Evolutionary conservation across 2,888 invertebrate species (phyloP).

Genomic region (Orthosia incerta): DNA sequence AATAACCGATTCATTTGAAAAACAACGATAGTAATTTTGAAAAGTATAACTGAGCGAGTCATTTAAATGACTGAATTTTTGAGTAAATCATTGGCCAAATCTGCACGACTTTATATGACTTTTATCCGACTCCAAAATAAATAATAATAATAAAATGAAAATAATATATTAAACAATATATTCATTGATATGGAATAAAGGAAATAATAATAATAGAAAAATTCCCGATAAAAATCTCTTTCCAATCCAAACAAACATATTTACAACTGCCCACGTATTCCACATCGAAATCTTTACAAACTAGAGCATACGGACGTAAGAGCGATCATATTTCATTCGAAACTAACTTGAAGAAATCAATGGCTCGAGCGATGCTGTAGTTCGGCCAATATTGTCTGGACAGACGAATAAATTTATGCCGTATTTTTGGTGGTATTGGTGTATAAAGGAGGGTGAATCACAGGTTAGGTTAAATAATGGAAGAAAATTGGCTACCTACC

Average conservation of each 20-base stretch:
- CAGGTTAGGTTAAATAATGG: background rate
- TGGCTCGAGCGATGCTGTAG: conserved; percentile 54
- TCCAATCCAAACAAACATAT: conserved; percentile 29
- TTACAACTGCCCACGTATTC: conserved; percentile 5
- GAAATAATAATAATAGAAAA: too few species aligned
- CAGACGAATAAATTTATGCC: conserved; percentile 47
- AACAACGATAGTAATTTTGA: too few species aligned
- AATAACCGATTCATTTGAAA: too few species aligned
- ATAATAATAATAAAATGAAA: too few species aligned
- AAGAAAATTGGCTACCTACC: too few species aligned
- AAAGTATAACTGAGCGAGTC: too few species aligned
- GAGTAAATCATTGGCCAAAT: background rate
- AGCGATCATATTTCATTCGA: conserved; percentile 61
- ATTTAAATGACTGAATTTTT: background rate
- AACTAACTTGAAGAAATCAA: conserved; percentile 62
- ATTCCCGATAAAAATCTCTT: conserved; percentile 8
- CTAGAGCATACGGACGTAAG: conserved; percentile 39
- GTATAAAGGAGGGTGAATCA: background rate
- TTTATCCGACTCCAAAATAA: too few species aligned
- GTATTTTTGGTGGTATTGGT: conserved; percentile 8
- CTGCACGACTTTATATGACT: background rate
- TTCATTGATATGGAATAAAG: too few species aligned
- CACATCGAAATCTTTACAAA: conserved; percentile 44
- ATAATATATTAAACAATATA: too few species aligned
- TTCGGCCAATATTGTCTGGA: conserved; percentile 61